These are phyloP conservation scores for Helarctos malayanus DNA, from an alignment of 2,797 vertebrate species.

Conservation along the genomic window DNA sequence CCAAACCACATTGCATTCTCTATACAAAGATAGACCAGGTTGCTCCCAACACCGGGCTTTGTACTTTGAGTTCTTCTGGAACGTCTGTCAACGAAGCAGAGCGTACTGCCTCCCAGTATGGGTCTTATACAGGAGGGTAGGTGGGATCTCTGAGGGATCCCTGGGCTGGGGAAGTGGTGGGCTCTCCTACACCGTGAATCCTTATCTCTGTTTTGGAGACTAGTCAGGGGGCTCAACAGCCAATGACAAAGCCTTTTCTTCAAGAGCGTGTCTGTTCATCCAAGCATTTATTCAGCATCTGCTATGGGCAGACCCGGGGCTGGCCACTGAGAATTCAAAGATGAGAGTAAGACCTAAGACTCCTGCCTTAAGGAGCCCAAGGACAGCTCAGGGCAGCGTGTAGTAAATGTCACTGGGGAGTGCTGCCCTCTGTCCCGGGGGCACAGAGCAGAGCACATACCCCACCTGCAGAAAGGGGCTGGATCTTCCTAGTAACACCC, in stretches of 20 bases:
- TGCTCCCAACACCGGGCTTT: background rate
- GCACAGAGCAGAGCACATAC: background rate
- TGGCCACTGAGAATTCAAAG: background rate
- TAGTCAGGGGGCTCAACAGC: background rate
- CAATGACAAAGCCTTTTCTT: background rate
- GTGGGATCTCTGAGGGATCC: no score
- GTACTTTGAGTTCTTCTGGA: background rate
- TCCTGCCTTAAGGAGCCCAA: background rate
- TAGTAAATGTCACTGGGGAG: background rate
- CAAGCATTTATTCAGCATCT: background rate
- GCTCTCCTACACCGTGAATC: background rate
- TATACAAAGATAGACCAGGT: background rate
- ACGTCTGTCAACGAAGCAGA: background rate
- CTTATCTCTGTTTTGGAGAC: background rate
- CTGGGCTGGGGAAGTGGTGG: background rate
- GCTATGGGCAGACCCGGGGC: background rate
- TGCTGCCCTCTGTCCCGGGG: rapidly evolving
- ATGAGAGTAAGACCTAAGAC: background rate
- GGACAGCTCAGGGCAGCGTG: background rate
- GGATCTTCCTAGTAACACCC: background rate
- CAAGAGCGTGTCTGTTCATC: background rate
- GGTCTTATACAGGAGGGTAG: background rate
- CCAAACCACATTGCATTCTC: background rate
- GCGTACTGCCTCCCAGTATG: background rate
- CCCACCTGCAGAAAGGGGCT: background rate